phyloP scores from a whole-genome alignment of 2,888 invertebrate species.

The Epsilonema sp. region DNA sequence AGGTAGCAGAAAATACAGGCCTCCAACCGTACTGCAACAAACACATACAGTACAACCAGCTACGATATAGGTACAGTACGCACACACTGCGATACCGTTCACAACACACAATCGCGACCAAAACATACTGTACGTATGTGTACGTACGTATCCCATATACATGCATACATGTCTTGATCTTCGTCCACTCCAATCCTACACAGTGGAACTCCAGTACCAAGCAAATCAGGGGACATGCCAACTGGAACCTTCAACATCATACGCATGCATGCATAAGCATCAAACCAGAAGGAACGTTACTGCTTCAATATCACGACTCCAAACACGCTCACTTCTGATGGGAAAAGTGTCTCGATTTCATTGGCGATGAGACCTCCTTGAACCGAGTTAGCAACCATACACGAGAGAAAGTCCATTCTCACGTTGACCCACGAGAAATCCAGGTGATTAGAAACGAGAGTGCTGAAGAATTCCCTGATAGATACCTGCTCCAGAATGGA shows the following conservation, averaged over 20 bases:
- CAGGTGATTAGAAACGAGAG: slow-evolving; percentile 18
- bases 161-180: neutral
- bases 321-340: neutral
- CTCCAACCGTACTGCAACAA: slow-evolving; percentile 18
- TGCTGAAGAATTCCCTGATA: slow-evolving; percentile 21
- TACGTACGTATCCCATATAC: neutral
- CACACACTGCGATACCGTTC: too few relatives aligned
- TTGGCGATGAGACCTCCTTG: slow-evolving; percentile 19
- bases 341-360: slow-evolving; percentile 17
- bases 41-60: too few relatives aligned
- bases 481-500: slow-evolving; percentile 13
- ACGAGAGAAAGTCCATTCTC: slow-evolving; percentile 26
- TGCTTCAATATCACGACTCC: too few relatives aligned
- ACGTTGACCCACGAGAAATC: slow-evolving; percentile 13
- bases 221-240: slow-evolving; percentile 13
- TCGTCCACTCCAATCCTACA: slow-evolving; percentile 9
- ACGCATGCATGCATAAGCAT: too few relatives aligned
- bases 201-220: slow-evolving; percentile 10
- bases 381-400: slow-evolving; percentile 17
- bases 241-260: slow-evolving; percentile 9
- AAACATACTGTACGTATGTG: neutral
- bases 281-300: too few relatives aligned
- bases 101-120: too few relatives aligned
- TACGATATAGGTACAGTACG: too few relatives aligned
- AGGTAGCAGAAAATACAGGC: slow-evolving; percentile 29